Evolutionary conservation across 2,888 invertebrate genomes (phyloP), one percentile per base, ranked within the genome.

Genomic region (Zaprionus lineosus): DNA sequence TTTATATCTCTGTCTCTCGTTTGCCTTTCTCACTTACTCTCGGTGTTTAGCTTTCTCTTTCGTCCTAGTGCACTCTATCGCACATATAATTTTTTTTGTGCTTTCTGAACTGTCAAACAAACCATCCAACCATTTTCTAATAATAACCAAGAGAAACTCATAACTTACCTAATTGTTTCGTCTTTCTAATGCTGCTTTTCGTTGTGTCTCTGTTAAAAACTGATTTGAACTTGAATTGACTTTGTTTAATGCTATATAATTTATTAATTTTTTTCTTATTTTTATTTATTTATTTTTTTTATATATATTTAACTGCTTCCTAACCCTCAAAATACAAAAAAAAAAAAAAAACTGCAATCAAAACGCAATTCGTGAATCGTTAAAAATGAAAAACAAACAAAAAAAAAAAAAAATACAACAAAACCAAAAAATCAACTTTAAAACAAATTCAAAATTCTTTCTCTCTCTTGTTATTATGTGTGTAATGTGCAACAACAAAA

Each of bases 401-500:
- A 65, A 44, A 43, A 60, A 41, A 69, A 58, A 68, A 57, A 57
- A 33, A 56, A 63, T 70, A 71, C 11, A 64, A 36, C 53, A 36
- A 58, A 53, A 58, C 37, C 57, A 37, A 50, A 71, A 40, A 63
- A 52, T 51, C 40, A 57, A 73, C 40, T 55, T 64, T 69, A 24
- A 39, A 79, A 70, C 62, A 63, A 68, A 78, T 68, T 63, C 84
- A 55, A 87, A 85, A 86, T 84, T 75, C 70, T 77, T 56, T 66
- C 51, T 81, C 57, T 74, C 47, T 79, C 58, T 82, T 82, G 79
- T 85, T n/a, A 83, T 56, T 84, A 75, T 82, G 66, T 77, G 82
- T 72, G 65, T 72, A 53, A 31, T 75, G 51, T 71, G 68, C 57
- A 64, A 57, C 70, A 55, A 43, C 50, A 16, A 62, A 53, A 24